Evolutionary conservation across 2,888 invertebrate genomes (phyloP), one percentile per base, ranked within the genome.

Genomic region (Lycia hirtaria): DNA sequence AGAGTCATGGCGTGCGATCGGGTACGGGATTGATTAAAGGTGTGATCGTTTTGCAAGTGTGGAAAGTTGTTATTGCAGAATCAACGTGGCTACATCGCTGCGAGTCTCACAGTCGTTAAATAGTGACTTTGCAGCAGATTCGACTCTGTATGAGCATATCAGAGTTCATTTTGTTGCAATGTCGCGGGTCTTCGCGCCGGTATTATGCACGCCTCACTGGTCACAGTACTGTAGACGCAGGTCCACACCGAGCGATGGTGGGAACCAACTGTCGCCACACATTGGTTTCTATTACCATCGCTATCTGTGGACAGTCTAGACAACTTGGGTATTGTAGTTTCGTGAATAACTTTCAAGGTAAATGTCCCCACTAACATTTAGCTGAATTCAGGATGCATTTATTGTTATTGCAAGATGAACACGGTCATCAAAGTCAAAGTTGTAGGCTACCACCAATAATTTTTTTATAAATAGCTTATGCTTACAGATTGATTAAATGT

Each of bases 221-320:
- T 65, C 69, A 73, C 74, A 65, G 67, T 32, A 22, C 45, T 22
- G 33, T 66, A 75, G 55, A 70, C 75, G 78, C 80, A 76, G 73
- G 83, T 86, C 83, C 85, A 80, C 90, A 85, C 76, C 76, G 80
- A 83, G 85, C 77, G 88, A 89, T 92, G 90, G 88, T 84, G 83
- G 83, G 86, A 86, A 87, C 86, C 89, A 90, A 88, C 81, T 91
- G 88, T 87, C 82, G 66, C 71, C 59, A 70, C 74, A 76, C 87
- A 87, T 88, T 92, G 91, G 88, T 87, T 88, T 90, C 88, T 85
- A 81, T 62, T 80, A 78, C 89, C 85, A 90, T 92, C 87, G 83
- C 81, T 87, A 80, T 81, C 84, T 89, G 92, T 87, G 84, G 87
- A 87, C 85, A 76, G 81, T 86, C 78, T 71, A 75, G 69, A 67